Evolutionary conservation across 2,113 vertebrate genomes (phyloP).

Genomic region (Formicarius rufipectus): DNA sequence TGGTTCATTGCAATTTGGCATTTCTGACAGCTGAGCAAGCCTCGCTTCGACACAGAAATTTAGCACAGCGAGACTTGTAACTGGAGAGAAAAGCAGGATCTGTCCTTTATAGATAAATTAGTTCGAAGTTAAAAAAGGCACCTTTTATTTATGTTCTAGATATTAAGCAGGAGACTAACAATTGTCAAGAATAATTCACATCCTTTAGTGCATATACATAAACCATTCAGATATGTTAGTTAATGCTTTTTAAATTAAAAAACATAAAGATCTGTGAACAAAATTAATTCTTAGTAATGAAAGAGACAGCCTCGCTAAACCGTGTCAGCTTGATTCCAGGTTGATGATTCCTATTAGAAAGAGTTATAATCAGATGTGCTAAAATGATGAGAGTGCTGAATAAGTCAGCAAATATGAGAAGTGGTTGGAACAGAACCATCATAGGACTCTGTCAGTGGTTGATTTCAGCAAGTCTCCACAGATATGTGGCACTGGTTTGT

Average conservation of each 20-base stretch:
- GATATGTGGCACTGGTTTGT: not conserved
- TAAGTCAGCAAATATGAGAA: not conserved
- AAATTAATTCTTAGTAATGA: slow-evolving; percentile 36
- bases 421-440: not conserved
- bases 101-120: slow-evolving; percentile 31
- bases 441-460: not conserved
- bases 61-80: not conserved
- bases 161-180: not conserved
- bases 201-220: slow-evolving; percentile 35
- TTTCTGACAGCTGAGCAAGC: not conserved
- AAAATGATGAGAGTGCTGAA: not conserved
- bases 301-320: not conserved
- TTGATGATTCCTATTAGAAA: slow-evolving; percentile 49
- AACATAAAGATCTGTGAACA: slow-evolving; percentile 45
- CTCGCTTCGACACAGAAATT: not conserved
- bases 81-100: not conserved
- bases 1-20: not conserved
- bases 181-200: slow-evolving; percentile 39
- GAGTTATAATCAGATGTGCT: slow-evolving; percentile 48
- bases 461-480: not conserved
- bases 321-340: slow-evolving; percentile 11
- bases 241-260: slow-evolving; percentile 68
- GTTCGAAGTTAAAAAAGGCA: slow-evolving; percentile 26
- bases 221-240: slow-evolving; percentile 40
- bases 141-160: slow-evolving; percentile 24